phyloP scores from a whole-genome alignment of 2,888 invertebrate species.

The Galeruca laticollis region DNA sequence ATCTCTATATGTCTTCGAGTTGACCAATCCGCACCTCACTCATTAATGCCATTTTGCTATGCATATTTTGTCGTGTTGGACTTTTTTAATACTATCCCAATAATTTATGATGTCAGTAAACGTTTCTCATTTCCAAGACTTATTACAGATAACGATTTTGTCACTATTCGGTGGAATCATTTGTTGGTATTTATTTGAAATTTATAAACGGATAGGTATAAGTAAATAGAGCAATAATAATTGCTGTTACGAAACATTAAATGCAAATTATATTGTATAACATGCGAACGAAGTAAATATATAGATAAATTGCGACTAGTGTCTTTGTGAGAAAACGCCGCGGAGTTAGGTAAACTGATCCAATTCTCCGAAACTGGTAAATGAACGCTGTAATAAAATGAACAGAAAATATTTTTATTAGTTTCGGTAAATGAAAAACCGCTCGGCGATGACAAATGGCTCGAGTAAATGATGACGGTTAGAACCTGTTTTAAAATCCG shows the following conservation, averaged over 20 bases:
- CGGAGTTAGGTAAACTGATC: not conserved
- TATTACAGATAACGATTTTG: slow-evolving; percentile 16
- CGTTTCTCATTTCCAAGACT: not conserved
- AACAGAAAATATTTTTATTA: not conserved
- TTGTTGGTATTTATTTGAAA: slow-evolving; percentile 32
- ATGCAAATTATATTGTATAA: slow-evolving; percentile 44
- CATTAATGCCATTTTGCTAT: too few relatives aligned
- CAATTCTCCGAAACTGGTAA: not conserved
- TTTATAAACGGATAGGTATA: slow-evolving; percentile 33
- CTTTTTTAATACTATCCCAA: too few relatives aligned
- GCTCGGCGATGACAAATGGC: too few relatives aligned
- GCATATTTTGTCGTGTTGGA: too few relatives aligned
- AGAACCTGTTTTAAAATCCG: too few relatives aligned
- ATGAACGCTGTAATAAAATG: not conserved
- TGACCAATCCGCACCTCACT: too few relatives aligned
- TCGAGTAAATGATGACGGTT: too few relatives aligned
- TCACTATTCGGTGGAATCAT: slow-evolving; percentile 34
- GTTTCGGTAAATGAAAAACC: not conserved
- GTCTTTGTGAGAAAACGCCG: slow-evolving; percentile 4
- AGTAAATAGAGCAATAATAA: slow-evolving; percentile 42
- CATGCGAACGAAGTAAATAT: slow-evolving; percentile 24
- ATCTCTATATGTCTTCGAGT: too few relatives aligned
- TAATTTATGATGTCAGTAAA: too few relatives aligned
- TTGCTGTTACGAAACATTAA: slow-evolving; percentile 41
- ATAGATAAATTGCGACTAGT: slow-evolving; percentile 18